Evolutionary conservation across 1,140 invertebrate genomes (phyloP).

Genomic region (Colletes latitarsis): DNA sequence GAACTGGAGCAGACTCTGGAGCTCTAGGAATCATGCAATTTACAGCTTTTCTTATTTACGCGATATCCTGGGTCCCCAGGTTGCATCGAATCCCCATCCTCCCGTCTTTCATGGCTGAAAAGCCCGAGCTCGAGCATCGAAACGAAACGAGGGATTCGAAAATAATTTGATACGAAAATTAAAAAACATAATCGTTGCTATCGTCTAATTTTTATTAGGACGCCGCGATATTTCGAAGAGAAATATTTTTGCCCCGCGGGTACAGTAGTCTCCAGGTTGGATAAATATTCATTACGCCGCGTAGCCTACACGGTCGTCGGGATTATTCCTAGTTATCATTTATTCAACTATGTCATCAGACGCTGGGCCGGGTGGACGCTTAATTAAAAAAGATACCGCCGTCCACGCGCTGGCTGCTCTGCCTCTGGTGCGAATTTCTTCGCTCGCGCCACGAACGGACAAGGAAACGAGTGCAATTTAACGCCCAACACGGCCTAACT

Average conservation of each 20-base stretch:
- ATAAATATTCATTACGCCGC: slow-evolving; percentile 38
- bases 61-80: background rate
- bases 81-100: background rate
- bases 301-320: background rate
- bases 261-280: background rate
- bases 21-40: background rate
- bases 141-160: background rate
- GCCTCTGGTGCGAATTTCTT: slow-evolving; percentile 38
- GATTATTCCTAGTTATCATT: slow-evolving; percentile 61
- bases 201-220: no score
- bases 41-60: slow-evolving; percentile 5
- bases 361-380: slow-evolving; percentile 21
- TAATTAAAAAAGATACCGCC: slow-evolving; percentile 58
- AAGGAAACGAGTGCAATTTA: slow-evolving; percentile 27
- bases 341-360: slow-evolving; percentile 53
- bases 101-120: background rate
- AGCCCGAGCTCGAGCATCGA: no score
- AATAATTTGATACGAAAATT: no score
- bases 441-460: background rate
- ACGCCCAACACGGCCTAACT: slow-evolving; percentile 4
- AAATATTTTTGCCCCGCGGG: slow-evolving; percentile 11
- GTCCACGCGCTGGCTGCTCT: background rate
- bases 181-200: no score
- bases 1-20: background rate
- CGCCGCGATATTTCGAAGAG: no score